phyloP scores from a whole-genome alignment of 2,888 invertebrate species.

The Iphiclides podalirius region DNA sequence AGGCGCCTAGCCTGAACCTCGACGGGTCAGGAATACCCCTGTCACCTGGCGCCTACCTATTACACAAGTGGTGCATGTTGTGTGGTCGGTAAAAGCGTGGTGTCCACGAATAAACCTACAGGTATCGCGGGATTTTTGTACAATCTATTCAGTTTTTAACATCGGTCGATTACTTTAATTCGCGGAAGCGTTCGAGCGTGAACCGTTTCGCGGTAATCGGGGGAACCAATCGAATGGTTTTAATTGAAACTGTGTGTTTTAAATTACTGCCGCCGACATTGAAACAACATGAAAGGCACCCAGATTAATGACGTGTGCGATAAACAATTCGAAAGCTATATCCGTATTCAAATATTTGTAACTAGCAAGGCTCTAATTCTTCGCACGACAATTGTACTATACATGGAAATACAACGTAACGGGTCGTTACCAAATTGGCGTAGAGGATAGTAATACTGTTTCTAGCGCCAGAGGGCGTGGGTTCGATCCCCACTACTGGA shows the following conservation, averaged over 20 bases:
- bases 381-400: no score
- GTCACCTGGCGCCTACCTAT: no score
- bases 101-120: not conserved
- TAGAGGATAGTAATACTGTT: no score
- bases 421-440: no score
- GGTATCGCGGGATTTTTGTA: not conserved
- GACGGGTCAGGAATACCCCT: no score
- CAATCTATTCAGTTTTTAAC: constrained; percentile 17
- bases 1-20: no score
- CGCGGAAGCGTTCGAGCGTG: constrained; percentile 13
- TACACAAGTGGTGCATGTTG: no score
- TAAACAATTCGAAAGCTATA: not conserved
- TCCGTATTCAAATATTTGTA: not conserved
- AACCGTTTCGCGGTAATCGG: constrained; percentile 19
- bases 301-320: constrained; percentile 2
- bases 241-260: constrained; percentile 17
- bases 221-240: constrained; percentile 20
- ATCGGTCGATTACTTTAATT: constrained; percentile 22
- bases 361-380: no score
- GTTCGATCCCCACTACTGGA: no score
- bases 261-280: constrained; percentile 13
- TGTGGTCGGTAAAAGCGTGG: no score
- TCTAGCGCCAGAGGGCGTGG: no score
- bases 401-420: no score
- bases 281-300: constrained; percentile 5